Base-by-base conservation (phyloP, 2,888 invertebrate genomes). In the Athalia rosae region DNA sequence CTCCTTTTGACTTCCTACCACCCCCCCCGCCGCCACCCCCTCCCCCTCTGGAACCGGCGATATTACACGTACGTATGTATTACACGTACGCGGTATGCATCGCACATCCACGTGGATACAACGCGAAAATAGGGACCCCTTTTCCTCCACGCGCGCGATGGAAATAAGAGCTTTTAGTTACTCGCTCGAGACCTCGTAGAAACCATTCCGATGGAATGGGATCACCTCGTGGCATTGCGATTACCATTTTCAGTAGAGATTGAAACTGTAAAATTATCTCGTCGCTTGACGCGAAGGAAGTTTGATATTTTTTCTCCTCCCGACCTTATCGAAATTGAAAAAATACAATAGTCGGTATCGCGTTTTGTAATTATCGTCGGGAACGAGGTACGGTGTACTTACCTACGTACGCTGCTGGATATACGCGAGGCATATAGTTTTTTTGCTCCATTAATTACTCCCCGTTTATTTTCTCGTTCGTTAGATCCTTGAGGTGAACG, bases 121-220 rank as follows among this genome's bases (percentile, higher is more conserved):
- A 28, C 28, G 28, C 28, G 28, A 28, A 28, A 28, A 28, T 28
- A 28, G 28, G 28, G 61, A 74, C 74, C 74, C 74, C 62, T 74
- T 74, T 74, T 61, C 43, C 79, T 77, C 80, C 80, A 78, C 67
- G 83, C 81, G 76, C 63, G 84, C 85, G 86, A 86, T 87, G 86
- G 87, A 87, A 87, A 28, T 28, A 87, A 85, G 84, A 85, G 86
- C 84, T 83, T 83, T 83, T 86, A 87, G 87, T 87, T 87, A 83
- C 84, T 82, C 87, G 83, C 87, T 81, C 85, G 87, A 87, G 87
- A 87, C 86, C 81, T 76, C 73, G 79, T 77, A 78, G 79, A 81
- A 81, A 79, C 82, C 79, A 80, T 81, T 82, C 83, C 85, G 83
- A 85, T 84, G 82, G 85, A 86, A 88, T 86, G 85, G 85, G 86